phyloP scores from a whole-genome alignment of 2,888 invertebrate genomes.

The Psylliodes chrysocephalus region DNA sequence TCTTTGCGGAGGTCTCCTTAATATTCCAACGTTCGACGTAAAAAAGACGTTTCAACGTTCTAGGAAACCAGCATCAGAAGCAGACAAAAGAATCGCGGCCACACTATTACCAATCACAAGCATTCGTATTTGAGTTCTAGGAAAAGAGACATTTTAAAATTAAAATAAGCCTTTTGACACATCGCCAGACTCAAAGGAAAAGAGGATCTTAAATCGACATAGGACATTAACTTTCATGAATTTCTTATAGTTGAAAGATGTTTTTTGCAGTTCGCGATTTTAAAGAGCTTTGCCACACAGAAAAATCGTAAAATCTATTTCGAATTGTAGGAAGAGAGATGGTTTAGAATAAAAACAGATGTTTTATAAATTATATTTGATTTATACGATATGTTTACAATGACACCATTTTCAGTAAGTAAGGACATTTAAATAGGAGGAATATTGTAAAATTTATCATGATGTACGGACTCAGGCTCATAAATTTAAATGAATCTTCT shows the following conservation, averaged over 20 bases:
- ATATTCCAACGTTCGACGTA: neutral
- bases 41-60: constrained; percentile 6
- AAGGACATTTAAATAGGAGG: too few species aligned
- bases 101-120: neutral
- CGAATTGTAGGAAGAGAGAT: constrained; percentile 11
- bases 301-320: constrained; percentile 23
- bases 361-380: too few species aligned
- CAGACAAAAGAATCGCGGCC: constrained; percentile 2
- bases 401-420: too few species aligned
- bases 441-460: too few species aligned
- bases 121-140: neutral
- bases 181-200: constrained; percentile 7
- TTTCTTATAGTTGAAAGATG: constrained; percentile 11
- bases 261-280: constrained; percentile 4
- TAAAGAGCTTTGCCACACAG: constrained; percentile 9
- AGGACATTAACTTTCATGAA: constrained; percentile 30
- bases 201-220: constrained; percentile 9
- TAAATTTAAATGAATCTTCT: too few species aligned
- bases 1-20: constrained; percentile 1
- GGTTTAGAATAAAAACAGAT: neutral
- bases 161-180: constrained; percentile 13
- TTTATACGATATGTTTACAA: too few species aligned
- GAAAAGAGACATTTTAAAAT: constrained; percentile 11
- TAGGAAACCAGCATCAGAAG: constrained; percentile 3
- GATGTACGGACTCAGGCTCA: too few species aligned